Evolutionary conservation across 1,140 invertebrate species (phyloP).

Genomic region (Sesamia nonagrioides): DNA sequence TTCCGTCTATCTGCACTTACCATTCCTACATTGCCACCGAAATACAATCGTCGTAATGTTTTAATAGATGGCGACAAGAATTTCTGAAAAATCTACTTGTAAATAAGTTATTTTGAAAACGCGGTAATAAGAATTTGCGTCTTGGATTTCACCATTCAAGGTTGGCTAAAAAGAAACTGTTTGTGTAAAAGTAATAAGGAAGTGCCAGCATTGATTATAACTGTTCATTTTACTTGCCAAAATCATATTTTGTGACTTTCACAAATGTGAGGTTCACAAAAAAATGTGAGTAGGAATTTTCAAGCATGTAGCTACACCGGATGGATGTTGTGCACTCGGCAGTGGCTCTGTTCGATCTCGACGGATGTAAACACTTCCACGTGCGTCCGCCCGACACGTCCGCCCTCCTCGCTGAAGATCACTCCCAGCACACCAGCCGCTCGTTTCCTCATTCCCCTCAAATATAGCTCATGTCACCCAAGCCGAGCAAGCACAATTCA

Average conservation of each 20-base stretch:
- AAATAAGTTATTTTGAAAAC: slow-evolving; percentile 4
- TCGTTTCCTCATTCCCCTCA: slow-evolving; percentile 46
- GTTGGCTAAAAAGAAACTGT: slow-evolving; percentile 29
- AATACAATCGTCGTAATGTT: neutral
- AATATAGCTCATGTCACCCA: slow-evolving; percentile 39
- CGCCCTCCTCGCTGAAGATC: slow-evolving; percentile 55
- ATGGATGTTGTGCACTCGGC: slow-evolving; percentile 48
- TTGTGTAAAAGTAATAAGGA: slow-evolving; percentile 30
- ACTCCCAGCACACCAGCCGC: slow-evolving; percentile 37
- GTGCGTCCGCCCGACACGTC: slow-evolving; percentile 64
- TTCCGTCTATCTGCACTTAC: neutral
- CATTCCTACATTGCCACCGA: neutral
- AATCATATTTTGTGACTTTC: neutral
- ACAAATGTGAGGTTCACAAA: neutral
- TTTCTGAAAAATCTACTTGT: neutral
- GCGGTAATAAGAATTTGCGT: neutral
- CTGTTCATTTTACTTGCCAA: neutral
- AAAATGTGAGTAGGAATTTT: slow-evolving; percentile 27
- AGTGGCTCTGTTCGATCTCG: slow-evolving; percentile 54
- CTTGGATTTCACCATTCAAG: slow-evolving; percentile 35
- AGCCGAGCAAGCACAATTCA: neutral
- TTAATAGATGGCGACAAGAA: neutral
- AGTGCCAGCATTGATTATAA: slow-evolving; percentile 11
- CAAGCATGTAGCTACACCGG: slow-evolving; percentile 42
- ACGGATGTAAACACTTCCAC: slow-evolving; percentile 78